Percentiles rank a stretch among this genome's conserved stretches.
phyloP scores from a whole-genome alignment of 2,797 vertebrate species.

The Streptopelia turtur region DNA sequence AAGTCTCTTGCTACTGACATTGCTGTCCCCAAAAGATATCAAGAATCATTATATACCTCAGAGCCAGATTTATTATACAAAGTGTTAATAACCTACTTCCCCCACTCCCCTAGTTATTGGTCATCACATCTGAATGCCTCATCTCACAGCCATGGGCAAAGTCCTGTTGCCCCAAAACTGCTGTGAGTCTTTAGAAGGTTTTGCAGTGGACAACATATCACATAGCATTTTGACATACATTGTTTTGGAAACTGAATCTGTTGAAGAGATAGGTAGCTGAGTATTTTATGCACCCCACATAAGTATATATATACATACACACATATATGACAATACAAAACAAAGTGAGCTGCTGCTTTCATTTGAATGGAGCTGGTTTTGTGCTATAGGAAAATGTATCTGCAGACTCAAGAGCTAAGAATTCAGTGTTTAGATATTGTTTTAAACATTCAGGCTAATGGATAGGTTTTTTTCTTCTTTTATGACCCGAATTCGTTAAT shows the following conservation, averaged over 20 bases:
- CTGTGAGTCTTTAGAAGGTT: neutral
- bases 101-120: neutral
- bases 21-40: neutral
- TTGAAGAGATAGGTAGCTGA: neutral
- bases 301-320: neutral
- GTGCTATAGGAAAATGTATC: neutral
- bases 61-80: neutral
- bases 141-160: neutral
- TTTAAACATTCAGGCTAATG: neutral
- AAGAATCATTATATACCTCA: neutral
- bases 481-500: neutral
- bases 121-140: neutral
- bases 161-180: neutral
- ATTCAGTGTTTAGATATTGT: neutral
- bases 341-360: neutral
- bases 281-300: neutral
- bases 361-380: neutral
- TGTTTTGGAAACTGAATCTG: neutral
- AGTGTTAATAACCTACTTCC: neutral
- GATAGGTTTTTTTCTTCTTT: neutral
- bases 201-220: rapidly evolving
- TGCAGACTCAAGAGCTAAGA: neutral
- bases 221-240: neutral
- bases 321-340: neutral
- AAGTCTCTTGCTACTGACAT: neutral